Evolutionary conservation across 92 coral and sea anemone genomes (phyloP).

Genomic region (Porites lobata): DNA sequence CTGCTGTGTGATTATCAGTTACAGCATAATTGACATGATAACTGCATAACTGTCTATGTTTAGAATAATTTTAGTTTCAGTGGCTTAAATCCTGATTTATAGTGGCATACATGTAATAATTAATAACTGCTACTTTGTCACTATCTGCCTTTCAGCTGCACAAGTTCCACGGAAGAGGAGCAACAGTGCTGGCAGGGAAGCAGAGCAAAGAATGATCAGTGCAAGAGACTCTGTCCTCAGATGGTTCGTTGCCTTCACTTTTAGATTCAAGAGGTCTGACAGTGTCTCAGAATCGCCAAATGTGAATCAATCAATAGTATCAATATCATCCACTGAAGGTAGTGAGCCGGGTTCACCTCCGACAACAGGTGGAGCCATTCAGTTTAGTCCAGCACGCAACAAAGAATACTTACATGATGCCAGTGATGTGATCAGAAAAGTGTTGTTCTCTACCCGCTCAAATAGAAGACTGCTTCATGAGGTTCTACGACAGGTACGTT

Average conservation of each 20-base stretch:
- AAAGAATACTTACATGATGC: constrained; percentile 88
- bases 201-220: constrained; percentile 54
- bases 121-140: too few relatives aligned
- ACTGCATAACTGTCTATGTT: too few relatives aligned
- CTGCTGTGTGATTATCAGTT: too few relatives aligned
- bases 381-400: constrained; percentile 59
- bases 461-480: constrained; percentile 95
- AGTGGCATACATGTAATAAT: too few relatives aligned
- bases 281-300: constrained; percentile 52
- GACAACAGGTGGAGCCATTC: constrained; percentile 47
- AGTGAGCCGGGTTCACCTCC: constrained; percentile 63
- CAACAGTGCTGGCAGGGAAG: constrained; percentile 36
- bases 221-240: constrained; percentile 92
- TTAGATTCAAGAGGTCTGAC: constrained; percentile 80
- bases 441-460: constrained; percentile 91
- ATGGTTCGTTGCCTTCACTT: constrained; percentile 97
- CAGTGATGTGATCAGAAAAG: constrained; percentile 90
- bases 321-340: constrained; percentile 73
- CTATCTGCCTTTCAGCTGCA: constrained; percentile 51
- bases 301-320: constrained; percentile 78
- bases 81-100: neutral
- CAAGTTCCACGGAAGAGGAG: constrained; percentile 68
- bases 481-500: constrained; percentile 90
- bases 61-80: too few relatives aligned
- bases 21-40: too few relatives aligned